These are phyloP conservation scores for Peromyscus polionotus DNA, from an alignment of 2,113 vertebrate genomes.

Conservation along the genomic window DNA sequence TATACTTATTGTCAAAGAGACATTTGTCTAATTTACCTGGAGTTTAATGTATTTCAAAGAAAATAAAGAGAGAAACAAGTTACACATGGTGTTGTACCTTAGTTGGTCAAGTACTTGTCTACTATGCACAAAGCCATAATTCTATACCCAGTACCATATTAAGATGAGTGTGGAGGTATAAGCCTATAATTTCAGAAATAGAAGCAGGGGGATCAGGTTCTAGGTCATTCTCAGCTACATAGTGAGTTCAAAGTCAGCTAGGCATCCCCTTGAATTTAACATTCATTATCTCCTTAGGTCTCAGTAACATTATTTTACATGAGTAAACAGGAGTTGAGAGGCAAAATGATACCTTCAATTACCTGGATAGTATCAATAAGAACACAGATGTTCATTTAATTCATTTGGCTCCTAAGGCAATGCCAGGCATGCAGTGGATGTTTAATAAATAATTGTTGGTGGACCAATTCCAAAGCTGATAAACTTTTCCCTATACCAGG, in stretches of 20 bases:
- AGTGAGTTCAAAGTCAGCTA: neutral
- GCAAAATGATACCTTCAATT: neutral
- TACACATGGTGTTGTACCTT: neutral
- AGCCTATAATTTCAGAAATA: neutral
- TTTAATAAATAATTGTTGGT: neutral
- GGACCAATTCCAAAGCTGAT: neutral
- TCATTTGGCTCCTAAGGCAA: neutral
- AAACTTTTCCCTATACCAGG: neutral
- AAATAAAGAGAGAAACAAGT: neutral
- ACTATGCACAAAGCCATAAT: neutral
- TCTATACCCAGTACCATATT: neutral
- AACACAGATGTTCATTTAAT: neutral
- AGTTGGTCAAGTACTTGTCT: neutral
- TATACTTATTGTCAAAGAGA: neutral
- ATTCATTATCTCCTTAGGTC: neutral
- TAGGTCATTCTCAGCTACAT: neutral
- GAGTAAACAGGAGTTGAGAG: neutral
- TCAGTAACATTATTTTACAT: neutral
- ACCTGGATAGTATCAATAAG: neutral
- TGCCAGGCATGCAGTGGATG: neutral
- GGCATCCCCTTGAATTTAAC: neutral
- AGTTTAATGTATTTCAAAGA: neutral
- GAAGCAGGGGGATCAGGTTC: neutral
- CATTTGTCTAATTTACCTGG: neutral
- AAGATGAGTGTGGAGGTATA: neutral